phyloP scores from a whole-genome alignment of 2,797 vertebrate species.

The Helostoma temminkii region DNA sequence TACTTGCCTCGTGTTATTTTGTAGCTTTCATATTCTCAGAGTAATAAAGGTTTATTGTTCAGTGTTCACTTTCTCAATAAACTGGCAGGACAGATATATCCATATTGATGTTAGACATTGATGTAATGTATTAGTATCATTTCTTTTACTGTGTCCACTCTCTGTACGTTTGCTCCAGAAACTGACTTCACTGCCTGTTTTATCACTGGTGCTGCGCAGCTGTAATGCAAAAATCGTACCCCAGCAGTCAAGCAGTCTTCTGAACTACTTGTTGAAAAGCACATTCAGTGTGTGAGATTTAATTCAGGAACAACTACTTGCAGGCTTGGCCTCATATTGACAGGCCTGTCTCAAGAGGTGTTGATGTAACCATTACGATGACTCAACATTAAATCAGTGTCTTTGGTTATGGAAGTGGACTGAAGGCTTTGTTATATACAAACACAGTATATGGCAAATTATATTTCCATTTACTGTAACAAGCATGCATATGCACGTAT shows the following conservation, averaged over 20 bases:
- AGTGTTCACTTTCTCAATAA: constrained; percentile 62
- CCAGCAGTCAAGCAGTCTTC: constrained; percentile 26
- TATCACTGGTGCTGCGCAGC: neutral
- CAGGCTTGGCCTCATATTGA: neutral
- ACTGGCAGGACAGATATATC: constrained; percentile 13
- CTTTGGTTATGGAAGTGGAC: neutral
- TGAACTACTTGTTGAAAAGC: constrained; percentile 30
- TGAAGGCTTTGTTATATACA: neutral
- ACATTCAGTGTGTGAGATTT: constrained; percentile 34
- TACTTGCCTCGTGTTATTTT: constrained; percentile 30
- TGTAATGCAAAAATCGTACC: constrained; percentile 13
- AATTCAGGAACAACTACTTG: constrained; percentile 43
- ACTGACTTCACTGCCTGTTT: neutral
- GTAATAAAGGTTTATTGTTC: constrained; percentile 7
- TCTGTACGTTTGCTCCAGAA: neutral
- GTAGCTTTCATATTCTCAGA: constrained; percentile 38
- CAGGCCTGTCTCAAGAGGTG: constrained; percentile 10
- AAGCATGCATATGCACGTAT: neutral
- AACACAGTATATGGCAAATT: neutral
- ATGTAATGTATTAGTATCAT: too few species aligned
- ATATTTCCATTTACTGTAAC: neutral
- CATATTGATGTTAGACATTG: neutral
- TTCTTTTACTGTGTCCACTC: neutral
- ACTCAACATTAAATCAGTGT: constrained; percentile 15
- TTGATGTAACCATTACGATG: neutral